phyloP scores from a whole-genome alignment of 2,113 vertebrate species.

The Pomatostomus ruficeps region DNA sequence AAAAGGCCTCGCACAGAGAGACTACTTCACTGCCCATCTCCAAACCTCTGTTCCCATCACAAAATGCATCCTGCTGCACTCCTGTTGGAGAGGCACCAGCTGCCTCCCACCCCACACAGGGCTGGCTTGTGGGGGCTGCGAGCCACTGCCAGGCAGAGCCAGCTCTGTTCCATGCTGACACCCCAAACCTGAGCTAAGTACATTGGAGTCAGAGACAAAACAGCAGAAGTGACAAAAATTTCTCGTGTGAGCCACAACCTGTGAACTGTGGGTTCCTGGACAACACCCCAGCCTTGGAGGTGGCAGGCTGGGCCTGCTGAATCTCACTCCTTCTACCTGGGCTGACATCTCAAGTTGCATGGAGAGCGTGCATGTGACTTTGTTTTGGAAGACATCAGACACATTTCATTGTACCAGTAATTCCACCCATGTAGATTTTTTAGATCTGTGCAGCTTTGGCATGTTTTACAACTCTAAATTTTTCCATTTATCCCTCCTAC shows the following conservation, averaged over 20 bases:
- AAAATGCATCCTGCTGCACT: fast-evolving
- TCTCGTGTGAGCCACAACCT: background rate
- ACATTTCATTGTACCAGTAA: background rate
- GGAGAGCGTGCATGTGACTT: fast-evolving
- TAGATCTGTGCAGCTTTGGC: background rate
- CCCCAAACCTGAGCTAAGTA: background rate
- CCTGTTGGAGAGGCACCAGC: background rate
- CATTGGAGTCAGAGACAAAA: background rate
- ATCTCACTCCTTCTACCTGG: background rate
- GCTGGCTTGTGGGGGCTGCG: background rate
- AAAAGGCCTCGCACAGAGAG: background rate
- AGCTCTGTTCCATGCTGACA: fast-evolving
- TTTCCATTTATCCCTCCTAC: background rate
- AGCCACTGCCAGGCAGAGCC: fast-evolving
- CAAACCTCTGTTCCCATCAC: background rate
- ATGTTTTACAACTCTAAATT: background rate
- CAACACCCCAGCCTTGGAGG: background rate
- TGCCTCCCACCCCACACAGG: background rate
- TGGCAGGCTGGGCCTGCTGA: background rate
- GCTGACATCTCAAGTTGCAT: background rate
- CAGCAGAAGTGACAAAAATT: fast-evolving
- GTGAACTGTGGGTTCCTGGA: background rate
- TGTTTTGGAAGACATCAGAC: background rate
- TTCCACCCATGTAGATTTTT: background rate
- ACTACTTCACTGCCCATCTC: background rate